Conservation (phyloP, 2,797 vertebrate genomes). For the Melanotaenia boesemani region DNA sequence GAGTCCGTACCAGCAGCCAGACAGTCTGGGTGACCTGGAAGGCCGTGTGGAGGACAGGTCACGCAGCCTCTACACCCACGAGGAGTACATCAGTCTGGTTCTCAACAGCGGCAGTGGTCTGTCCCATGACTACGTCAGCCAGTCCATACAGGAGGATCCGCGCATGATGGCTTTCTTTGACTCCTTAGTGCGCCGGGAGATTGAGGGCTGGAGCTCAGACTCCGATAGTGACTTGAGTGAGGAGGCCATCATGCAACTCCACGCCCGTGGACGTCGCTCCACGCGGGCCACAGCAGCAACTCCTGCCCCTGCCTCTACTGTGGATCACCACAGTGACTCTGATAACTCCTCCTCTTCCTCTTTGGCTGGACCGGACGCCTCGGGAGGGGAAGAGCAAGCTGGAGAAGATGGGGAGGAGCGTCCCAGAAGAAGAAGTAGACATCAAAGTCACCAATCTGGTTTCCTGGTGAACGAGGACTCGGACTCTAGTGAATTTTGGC, state of each 20-base stretch:
- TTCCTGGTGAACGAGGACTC: conserved; percentile 95
- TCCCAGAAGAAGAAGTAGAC: conserved; percentile 76
- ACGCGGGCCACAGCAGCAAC: conserved; percentile 25
- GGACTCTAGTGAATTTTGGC: conserved; percentile 94
- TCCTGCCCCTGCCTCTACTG: not conserved
- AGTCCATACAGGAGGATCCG: conserved; percentile 97
- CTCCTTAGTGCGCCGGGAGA: conserved; percentile 95
- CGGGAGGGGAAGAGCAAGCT: conserved; percentile 58
- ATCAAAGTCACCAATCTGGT: conserved; percentile 84
- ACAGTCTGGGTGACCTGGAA: conserved; percentile 93
- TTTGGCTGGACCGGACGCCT: conserved; percentile 81
- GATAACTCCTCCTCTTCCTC: conserved; percentile 91
- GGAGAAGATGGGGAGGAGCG: conserved; percentile 74
- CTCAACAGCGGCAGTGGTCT: conserved; percentile 96
- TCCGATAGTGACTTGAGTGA: conserved; percentile 95
- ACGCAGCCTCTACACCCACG: conserved; percentile 95
- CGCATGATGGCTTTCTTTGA: conserved; percentile 99
- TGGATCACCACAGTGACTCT: conserved; percentile 85
- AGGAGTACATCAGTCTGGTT: conserved; percentile 98
- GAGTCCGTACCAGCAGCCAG: conserved; percentile 97
- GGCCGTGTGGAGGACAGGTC: conserved; percentile 95
- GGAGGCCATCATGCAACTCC: conserved; percentile 96
- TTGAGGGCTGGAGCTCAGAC: conserved; percentile 98
- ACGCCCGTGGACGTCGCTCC: conserved; percentile 81
- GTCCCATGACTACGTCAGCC: conserved; percentile 97